phyloP scores from a whole-genome alignment of 2,113 vertebrate species.

The Holacanthus passer region DNA sequence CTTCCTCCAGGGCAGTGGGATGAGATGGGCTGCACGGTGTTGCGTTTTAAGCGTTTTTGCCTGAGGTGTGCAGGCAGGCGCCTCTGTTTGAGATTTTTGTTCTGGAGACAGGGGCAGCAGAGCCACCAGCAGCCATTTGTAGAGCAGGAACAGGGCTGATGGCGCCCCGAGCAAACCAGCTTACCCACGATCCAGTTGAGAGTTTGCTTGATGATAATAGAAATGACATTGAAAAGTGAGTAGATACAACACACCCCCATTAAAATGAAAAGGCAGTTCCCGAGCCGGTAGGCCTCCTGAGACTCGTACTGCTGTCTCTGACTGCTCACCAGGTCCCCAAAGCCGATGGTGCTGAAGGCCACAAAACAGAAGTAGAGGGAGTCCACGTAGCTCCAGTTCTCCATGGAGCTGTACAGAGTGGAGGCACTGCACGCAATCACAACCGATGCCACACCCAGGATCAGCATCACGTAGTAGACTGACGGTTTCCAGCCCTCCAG shows the following conservation, averaged over 20 bases:
- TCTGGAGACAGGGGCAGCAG: slow-evolving; percentile 75
- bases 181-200: slow-evolving; percentile 86
- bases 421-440: slow-evolving; percentile 86
- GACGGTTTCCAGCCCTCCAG: slow-evolving; percentile 87
- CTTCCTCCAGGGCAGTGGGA: slow-evolving; percentile 57
- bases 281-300: slow-evolving; percentile 83
- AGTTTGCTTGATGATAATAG: slow-evolving; percentile 87
- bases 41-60: slow-evolving; percentile 73
- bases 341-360: slow-evolving; percentile 88
- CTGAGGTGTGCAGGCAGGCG: slow-evolving; percentile 55
- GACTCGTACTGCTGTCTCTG: slow-evolving; percentile 82
- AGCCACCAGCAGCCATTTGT: slow-evolving; percentile 58
- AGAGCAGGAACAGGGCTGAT: slow-evolving; percentile 68
- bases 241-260: slow-evolving; percentile 88
- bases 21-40: slow-evolving; percentile 79
- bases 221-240: slow-evolving; percentile 87
- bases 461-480: slow-evolving; percentile 87
- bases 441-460: slow-evolving; percentile 82
- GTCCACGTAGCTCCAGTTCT: slow-evolving; percentile 87
- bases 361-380: slow-evolving; percentile 88
- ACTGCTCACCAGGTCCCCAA: slow-evolving; percentile 86
- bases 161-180: slow-evolving; percentile 68
- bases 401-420: slow-evolving; percentile 83
- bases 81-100: slow-evolving; percentile 51
- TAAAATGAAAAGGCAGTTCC: slow-evolving; percentile 86